phyloP scores from a whole-genome alignment of 2,113 vertebrate species.

The Emydocephalus ijimae region DNA sequence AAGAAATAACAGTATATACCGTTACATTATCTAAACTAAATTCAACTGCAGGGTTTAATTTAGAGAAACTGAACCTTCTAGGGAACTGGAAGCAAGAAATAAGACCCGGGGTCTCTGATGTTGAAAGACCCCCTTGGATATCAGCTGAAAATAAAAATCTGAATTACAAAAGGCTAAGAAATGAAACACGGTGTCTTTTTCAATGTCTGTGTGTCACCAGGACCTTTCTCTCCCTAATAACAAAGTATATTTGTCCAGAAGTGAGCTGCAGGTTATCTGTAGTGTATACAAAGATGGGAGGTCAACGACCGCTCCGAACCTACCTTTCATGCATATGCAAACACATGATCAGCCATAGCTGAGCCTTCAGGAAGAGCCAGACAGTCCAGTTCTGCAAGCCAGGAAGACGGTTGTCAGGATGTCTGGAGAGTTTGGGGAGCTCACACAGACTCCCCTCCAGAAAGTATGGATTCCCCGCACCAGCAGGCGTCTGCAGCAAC shows the following conservation, averaged over 20 bases:
- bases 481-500: slow-evolving; percentile 69
- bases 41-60: not conserved
- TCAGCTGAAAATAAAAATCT: not conserved
- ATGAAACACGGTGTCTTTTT: not conserved
- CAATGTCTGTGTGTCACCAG: not conserved
- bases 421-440: slow-evolving; percentile 66
- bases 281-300: slow-evolving; percentile 50
- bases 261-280: slow-evolving; percentile 4
- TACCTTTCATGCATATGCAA: not conserved
- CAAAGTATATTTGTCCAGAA: not conserved
- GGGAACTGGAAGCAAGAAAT: not conserved
- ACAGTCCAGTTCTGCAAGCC: not conserved
- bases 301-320: slow-evolving; percentile 18
- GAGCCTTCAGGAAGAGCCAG: slow-evolving; percentile 18
- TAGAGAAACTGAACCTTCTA: not conserved
- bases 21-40: too few relatives aligned
- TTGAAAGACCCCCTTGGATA: not conserved
- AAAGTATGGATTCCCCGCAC: slow-evolving; percentile 87
- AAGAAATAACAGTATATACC: not conserved
- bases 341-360: not conserved
- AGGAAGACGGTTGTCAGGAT: slow-evolving; percentile 37
- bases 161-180: not conserved
- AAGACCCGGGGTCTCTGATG: not conserved
- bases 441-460: slow-evolving; percentile 83
- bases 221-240: not conserved